Evolutionary conservation across 1,140 invertebrate species (phyloP).

Genomic region (Leptopilina boulardi): DNA sequence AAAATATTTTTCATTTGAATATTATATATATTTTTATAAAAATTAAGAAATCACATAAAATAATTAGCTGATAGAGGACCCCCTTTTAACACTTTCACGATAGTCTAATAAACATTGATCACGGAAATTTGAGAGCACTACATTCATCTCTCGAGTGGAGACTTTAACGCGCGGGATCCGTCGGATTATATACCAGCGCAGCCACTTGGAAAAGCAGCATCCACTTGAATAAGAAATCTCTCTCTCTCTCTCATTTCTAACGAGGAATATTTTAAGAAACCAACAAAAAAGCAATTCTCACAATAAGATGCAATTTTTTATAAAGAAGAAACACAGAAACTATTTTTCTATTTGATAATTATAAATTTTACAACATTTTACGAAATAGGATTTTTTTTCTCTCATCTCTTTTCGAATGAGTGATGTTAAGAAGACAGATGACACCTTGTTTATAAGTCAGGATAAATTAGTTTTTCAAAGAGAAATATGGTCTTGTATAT

Average conservation of each 20-base stretch:
- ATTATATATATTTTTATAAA: too few relatives aligned
- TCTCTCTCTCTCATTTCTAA: neutral
- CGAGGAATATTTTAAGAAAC: neutral
- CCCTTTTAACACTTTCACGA: neutral
- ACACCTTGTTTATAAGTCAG: conserved; percentile 33
- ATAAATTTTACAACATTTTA: too few relatives aligned
- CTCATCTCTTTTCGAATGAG: too few relatives aligned
- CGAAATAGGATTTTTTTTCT: too few relatives aligned
- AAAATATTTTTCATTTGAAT: too few relatives aligned
- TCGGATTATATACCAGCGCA: conserved; percentile 58
- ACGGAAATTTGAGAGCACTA: neutral
- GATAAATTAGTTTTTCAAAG: conserved; percentile 55
- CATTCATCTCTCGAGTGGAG: conserved; percentile 48
- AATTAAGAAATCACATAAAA: neutral
- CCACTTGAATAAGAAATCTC: neutral
- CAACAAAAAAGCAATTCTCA: neutral
- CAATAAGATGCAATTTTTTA: too few relatives aligned
- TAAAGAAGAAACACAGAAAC: too few relatives aligned
- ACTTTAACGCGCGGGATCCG: conserved; percentile 71
- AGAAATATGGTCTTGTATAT: too few relatives aligned
- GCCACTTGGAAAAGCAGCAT: conserved; percentile 6
- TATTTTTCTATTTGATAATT: too few relatives aligned
- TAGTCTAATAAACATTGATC: neutral
- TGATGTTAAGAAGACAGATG: conserved; percentile 7
- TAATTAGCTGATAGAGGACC: neutral